Evolutionary conservation across 2,113 vertebrate genomes (phyloP).

Genomic region (Sceloporus undulatus): DNA sequence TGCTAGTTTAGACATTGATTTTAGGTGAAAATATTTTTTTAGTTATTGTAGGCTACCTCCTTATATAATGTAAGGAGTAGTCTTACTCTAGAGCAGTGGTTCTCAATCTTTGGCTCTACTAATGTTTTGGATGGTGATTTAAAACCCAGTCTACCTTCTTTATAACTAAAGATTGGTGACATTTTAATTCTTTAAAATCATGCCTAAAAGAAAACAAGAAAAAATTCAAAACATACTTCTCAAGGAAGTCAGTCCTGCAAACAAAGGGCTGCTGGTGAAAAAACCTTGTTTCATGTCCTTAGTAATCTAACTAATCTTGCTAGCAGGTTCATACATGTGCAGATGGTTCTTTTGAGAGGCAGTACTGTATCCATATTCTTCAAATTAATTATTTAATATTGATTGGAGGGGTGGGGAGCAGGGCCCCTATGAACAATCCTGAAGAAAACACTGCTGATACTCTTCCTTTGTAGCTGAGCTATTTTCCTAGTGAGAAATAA

Average conservation of each 20-base stretch:
- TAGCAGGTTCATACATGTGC: too few species aligned
- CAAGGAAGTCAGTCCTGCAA: neutral
- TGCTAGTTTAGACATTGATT: neutral
- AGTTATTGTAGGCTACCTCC: neutral
- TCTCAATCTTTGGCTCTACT: too few species aligned
- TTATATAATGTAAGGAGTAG: too few species aligned
- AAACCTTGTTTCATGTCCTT: neutral
- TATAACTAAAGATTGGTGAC: neutral
- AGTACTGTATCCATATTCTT: neutral
- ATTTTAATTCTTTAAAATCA: neutral
- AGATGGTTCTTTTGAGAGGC: neutral
- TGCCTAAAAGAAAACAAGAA: neutral
- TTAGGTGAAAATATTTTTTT: neutral
- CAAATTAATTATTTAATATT: constrained; percentile 5
- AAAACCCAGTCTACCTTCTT: neutral
- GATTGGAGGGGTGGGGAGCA: neutral
- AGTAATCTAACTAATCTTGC: too few species aligned
- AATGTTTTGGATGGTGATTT: neutral
- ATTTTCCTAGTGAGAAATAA: neutral
- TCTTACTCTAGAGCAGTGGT: too few species aligned
- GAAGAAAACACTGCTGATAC: neutral
- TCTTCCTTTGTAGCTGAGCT: neutral
- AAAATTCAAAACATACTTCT: neutral
- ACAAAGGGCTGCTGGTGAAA: neutral
- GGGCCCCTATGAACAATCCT: neutral